These are phyloP conservation scores for Pachyseris speciosa DNA, from an alignment of 64 coral and sea anemone species.

Conservation along the genomic window DNA sequence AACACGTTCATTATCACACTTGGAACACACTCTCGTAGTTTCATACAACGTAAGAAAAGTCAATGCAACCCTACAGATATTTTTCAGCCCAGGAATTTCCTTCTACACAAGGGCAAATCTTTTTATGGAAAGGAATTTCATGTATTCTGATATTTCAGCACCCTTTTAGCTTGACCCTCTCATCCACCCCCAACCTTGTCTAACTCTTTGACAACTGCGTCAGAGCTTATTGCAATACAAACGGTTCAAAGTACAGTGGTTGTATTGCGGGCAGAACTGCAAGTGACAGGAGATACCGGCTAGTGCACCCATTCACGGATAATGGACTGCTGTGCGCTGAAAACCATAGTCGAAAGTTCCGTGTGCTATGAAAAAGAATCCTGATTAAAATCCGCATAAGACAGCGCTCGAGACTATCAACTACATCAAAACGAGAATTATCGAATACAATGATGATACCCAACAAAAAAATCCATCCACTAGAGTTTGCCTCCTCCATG, in stretches of 20 bases:
- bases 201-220: background rate
- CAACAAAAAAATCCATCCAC: background rate
- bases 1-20: too few relatives aligned
- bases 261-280: background rate
- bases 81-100: background rate
- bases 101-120: background rate
- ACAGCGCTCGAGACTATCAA: background rate
- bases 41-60: too few relatives aligned
- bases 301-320: background rate
- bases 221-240: background rate
- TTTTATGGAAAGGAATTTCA: constrained; percentile 14
- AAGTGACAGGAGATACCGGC: background rate
- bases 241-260: background rate
- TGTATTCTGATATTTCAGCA: constrained; percentile 9
- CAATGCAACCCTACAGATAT: too few relatives aligned
- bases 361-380: too few relatives aligned
- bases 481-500: background rate
- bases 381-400: too few relatives aligned
- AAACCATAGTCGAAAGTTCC: too few relatives aligned
- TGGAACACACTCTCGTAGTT: too few relatives aligned
- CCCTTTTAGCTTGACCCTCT: constrained; percentile 16
- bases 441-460: background rate
- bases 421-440: background rate
- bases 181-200: background rate
- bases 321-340: background rate